Evolutionary conservation across 2,113 vertebrate genomes (phyloP).

Genomic region (Petroica traversi): DNA sequence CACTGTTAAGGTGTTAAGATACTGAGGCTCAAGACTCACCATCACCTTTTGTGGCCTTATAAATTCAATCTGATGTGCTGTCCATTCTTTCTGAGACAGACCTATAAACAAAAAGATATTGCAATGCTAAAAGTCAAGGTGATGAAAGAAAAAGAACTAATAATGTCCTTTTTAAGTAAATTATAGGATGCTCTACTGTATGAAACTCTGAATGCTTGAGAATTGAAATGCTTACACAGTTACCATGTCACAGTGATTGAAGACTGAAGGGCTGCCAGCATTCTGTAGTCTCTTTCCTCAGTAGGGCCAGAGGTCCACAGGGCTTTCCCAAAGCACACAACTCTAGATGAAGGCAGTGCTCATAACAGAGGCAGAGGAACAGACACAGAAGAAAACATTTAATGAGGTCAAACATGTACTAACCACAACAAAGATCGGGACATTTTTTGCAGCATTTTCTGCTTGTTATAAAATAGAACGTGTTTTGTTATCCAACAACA

Average conservation of each 20-base stretch:
- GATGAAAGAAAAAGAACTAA: not conserved
- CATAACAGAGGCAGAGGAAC: not conserved
- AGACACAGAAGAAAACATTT: not conserved
- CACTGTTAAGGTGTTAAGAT: not conserved
- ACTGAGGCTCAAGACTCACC: not conserved
- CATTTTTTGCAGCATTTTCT: not conserved
- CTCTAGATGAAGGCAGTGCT: not conserved
- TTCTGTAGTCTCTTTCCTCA: not conserved
- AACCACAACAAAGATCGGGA: accelerated
- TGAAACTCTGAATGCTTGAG: not conserved
- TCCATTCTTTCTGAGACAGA: not conserved
- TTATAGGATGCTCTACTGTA: accelerated
- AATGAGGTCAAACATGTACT: not conserved
- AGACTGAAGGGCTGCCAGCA: not conserved
- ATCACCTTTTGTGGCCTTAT: not conserved
- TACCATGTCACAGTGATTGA: not conserved
- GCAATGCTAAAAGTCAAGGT: not conserved
- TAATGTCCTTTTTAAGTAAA: not conserved
- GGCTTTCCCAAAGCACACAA: not conserved
- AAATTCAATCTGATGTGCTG: not conserved
- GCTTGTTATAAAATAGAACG: not conserved
- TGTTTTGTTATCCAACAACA: not conserved
- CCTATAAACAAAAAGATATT: not conserved
- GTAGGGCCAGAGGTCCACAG: accelerated
- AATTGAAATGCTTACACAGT: not conserved